Evolutionary conservation across 2,113 vertebrate species (phyloP), one percentile per base, ranked within the genome.

Genomic region (Ochotona princeps): DNA sequence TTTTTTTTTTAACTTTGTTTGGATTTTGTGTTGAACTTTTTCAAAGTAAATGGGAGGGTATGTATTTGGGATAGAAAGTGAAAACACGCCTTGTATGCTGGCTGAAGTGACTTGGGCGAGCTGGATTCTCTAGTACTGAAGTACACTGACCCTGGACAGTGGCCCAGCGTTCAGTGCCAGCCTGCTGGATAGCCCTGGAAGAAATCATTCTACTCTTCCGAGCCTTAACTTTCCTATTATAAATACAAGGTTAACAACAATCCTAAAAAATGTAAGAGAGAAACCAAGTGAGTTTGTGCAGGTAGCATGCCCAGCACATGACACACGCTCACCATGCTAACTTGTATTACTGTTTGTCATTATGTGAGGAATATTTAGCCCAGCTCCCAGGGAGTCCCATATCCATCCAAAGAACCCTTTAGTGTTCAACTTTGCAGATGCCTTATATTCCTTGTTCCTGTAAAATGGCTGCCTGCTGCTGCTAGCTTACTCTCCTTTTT

Each of bases 211-310:
- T 15, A 10, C 18, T 87, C 44, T 73, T 6, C 21, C 25, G 69
- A 86, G 47, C n/a, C 44, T 85, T 86, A 1, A 30, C 75, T 82
- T 83, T 72, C 44, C 87, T 87, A 23, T 85, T 87, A 26, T 87
- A 85, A 91, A 90, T 44, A 44, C 38, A 65, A 49, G 80, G 23
- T 35, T 79, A 78, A 51, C 89, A 38, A 70, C 51, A 89, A 78
- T 75, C 32, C 15, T 73, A 28, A 57, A 57, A 57, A 57, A 47
- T 44, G 38, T 44, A 23, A 54, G 69, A 84, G 69, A 67, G 54
- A 57, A 57, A 57, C 54, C 38, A 13, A 66, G 18, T 57, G 54
- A 57, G 54, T 57, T 57, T 57, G 14, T 35, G 9, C 38, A 15
- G 87, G 13, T n/a, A 17, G 67, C 49, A 51, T 74, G 28, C 18